phyloP scores from a whole-genome alignment of 2,797 vertebrate genomes.

The Phylloscopus collybita region DNA sequence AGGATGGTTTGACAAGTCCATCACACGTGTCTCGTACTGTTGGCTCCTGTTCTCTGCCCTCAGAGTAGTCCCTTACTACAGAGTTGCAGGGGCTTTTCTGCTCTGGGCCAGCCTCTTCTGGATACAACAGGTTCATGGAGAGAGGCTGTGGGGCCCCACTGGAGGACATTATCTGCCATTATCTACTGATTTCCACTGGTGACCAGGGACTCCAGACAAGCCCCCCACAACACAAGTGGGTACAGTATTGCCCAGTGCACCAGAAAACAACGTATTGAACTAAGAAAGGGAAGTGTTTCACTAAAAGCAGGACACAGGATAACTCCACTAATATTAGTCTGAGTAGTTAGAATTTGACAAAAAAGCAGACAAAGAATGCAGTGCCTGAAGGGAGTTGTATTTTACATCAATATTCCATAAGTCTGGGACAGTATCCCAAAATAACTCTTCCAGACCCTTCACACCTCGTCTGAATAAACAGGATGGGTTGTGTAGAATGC shows the following conservation, averaged over 20 bases:
- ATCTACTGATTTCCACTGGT: not conserved
- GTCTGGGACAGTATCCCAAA: not conserved
- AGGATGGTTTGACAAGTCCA: not conserved
- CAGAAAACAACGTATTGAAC: not conserved
- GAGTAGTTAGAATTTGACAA: not conserved
- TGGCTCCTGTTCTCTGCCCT: not conserved
- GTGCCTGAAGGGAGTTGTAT: not conserved
- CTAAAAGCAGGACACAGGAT: not conserved
- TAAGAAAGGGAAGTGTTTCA: not conserved
- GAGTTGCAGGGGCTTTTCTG: not conserved
- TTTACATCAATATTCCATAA: not conserved
- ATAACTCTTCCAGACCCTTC: conserved; percentile 13
- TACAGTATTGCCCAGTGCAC: not conserved
- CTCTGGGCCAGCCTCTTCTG: not conserved
- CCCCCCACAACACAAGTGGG: fast-evolving
- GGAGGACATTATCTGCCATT: not conserved
- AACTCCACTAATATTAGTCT: not conserved
- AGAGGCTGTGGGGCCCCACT: not conserved
- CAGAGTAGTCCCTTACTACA: not conserved
- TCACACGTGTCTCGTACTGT: not conserved
- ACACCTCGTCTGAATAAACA: conserved; percentile 31
- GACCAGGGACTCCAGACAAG: not conserved
- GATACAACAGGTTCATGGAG: too few species aligned
- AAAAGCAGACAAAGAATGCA: not conserved
- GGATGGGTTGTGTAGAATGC: conserved; percentile 50